phyloP scores from a whole-genome alignment of 1,140 invertebrate genomes.

The Aphaenogaster rudis region DNA sequence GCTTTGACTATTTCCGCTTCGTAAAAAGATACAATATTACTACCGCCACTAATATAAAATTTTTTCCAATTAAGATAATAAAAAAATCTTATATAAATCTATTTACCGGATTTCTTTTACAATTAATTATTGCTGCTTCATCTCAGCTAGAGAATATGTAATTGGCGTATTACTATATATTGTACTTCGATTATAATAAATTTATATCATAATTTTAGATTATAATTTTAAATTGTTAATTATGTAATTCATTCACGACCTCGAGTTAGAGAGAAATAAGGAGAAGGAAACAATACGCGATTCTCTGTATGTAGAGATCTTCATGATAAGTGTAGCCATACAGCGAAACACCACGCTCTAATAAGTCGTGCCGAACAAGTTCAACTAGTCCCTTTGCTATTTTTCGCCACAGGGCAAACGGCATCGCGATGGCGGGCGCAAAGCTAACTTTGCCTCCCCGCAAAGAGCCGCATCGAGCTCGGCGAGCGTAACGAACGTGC shows the following conservation, averaged over 20 bases:
- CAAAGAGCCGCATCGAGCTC: constrained; percentile 19
- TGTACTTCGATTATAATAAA: background rate
- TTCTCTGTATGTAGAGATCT: background rate
- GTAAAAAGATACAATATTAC: background rate
- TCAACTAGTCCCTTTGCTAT: constrained; percentile 32
- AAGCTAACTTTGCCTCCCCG: constrained; percentile 17
- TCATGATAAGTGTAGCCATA: background rate
- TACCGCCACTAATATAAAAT: background rate
- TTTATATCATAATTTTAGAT: background rate
- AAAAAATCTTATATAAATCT: background rate
- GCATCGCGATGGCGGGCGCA: constrained; percentile 13
- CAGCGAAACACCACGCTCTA: background rate
- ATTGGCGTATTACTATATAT: background rate
- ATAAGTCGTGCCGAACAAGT: constrained; percentile 28
- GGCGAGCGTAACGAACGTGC: constrained; percentile 46
- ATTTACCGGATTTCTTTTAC: background rate
- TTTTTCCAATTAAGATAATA: background rate
- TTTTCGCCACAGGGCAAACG: constrained; percentile 27
- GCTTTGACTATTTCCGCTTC: background rate
- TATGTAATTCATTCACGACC: background rate
- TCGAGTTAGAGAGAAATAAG: background rate
- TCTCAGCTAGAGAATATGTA: background rate
- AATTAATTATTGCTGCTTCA: background rate
- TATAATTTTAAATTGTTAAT: background rate
- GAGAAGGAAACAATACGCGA: background rate